These are phyloP conservation scores for Ferdinandea cuprea DNA, from an alignment of 2,888 invertebrate genomes.

Conservation along the genomic window DNA sequence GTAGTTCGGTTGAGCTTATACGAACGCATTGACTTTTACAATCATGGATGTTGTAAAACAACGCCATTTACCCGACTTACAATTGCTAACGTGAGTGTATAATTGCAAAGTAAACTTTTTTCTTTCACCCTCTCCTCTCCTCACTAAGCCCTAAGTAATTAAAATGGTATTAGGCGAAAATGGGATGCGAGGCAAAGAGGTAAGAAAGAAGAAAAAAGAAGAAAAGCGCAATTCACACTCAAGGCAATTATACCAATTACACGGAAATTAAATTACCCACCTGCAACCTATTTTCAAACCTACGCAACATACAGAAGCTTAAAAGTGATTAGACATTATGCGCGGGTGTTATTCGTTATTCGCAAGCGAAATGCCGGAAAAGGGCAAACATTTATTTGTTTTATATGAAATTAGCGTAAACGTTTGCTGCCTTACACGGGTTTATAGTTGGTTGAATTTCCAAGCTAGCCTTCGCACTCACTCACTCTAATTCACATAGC, in stretches of 20 bases:
- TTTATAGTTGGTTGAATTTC: neutral
- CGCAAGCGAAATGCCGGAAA: conserved; percentile 50
- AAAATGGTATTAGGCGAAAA: conserved; percentile 70
- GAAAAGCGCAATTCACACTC: conserved; percentile 69
- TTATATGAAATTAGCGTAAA: conserved; percentile 68
- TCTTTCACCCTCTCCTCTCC: no score
- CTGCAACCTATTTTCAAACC: conserved; percentile 62
- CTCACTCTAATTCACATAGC: neutral
- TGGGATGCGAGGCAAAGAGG: conserved; percentile 13
- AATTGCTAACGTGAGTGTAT: conserved; percentile 48
- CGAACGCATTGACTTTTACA: conserved; percentile 45
- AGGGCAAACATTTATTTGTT: conserved; percentile 70
- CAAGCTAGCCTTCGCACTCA: neutral
- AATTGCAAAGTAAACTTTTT: conserved; percentile 46
- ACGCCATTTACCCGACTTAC: conserved; percentile 20
- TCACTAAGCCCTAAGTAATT: conserved; percentile 55
- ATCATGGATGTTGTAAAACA: conserved; percentile 55
- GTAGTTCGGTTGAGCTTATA: conserved; percentile 33
- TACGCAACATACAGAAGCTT: conserved; percentile 59
- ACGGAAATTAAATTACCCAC: conserved; percentile 74
- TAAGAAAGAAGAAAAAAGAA: conserved; percentile 28
- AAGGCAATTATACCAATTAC: conserved; percentile 71
- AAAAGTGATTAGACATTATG: conserved; percentile 63
- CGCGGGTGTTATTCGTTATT: conserved; percentile 38
- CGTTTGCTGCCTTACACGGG: conserved; percentile 53